Conservation (phyloP, 2,113 vertebrate genomes). For the Pyxicephalus adspersus region DNA sequence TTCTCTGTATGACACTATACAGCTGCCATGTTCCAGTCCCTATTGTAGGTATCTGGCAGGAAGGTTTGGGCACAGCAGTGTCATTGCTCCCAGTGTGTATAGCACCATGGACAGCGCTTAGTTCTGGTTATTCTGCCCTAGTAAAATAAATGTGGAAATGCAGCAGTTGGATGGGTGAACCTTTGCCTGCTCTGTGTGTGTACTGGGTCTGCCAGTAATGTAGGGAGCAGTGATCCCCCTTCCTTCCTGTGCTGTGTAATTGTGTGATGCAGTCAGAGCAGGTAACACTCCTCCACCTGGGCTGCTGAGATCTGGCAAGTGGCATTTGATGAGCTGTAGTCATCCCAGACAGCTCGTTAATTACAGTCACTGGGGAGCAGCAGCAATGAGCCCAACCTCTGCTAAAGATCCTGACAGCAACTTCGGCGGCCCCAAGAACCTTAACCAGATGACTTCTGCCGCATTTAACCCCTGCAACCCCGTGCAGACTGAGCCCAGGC, state of each 20-base stretch:
- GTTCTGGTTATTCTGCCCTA: background rate
- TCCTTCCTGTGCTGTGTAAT: background rate
- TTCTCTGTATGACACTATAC: too few relatives aligned
- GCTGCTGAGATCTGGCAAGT: conserved; percentile 58
- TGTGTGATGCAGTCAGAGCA: background rate
- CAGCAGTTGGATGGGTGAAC: background rate
- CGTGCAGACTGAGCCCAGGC: background rate
- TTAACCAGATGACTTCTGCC: background rate
- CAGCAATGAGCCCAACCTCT: conserved; percentile 67
- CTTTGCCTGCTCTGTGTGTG: too few relatives aligned
- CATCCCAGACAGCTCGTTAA: conserved; percentile 79
- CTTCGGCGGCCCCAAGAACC: conserved; percentile 67
- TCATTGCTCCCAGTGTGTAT: conserved; percentile 29
- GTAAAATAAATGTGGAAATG: too few relatives aligned
- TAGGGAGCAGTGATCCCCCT: background rate
- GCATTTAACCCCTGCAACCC: background rate
- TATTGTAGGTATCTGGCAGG: too few relatives aligned
- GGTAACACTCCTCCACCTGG: conserved; percentile 32
- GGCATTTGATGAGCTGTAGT: conserved; percentile 72
- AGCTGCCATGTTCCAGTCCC: too few relatives aligned
- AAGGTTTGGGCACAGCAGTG: background rate
- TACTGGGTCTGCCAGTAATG: background rate
- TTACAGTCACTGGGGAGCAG: conserved; percentile 78
- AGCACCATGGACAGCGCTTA: conserved; percentile 94
- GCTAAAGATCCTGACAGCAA: conserved; percentile 81